A percentile compares a stretch with the other conserved stretches of the same genome.
Evolutionary conservation across 2,797 vertebrate genomes (phyloP).

Genomic region (Avahi laniger): DNA sequence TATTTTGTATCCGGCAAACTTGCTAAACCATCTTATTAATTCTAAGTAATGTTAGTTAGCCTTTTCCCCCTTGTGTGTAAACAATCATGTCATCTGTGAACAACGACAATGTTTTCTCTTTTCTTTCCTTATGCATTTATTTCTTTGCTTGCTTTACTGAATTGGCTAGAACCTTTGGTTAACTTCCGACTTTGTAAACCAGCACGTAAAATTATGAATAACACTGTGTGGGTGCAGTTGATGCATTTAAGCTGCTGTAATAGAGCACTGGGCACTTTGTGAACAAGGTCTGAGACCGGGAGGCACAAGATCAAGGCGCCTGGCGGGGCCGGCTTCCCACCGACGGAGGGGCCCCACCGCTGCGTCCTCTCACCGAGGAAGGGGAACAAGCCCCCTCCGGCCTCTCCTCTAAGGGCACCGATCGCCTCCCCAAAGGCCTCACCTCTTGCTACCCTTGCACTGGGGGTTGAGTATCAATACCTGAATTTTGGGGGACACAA

Average conservation of each 20-base stretch:
- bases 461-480: too few relatives aligned
- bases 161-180: background rate
- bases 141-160: background rate
- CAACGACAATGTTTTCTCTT: rapidly evolving
- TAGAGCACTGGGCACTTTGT: background rate
- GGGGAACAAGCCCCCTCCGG: background rate
- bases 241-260: background rate
- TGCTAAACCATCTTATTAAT: background rate
- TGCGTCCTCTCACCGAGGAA: too few relatives aligned
- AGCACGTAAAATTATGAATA: background rate
- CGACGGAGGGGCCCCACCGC: too few relatives aligned
- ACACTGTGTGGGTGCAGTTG: background rate
- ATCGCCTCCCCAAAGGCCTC: background rate
- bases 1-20: background rate
- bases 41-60: background rate
- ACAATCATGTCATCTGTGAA: background rate
- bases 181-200: background rate
- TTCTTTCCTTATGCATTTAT: background rate
- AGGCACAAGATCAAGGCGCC: background rate
- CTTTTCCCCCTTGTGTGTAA: background rate
- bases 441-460: background rate
- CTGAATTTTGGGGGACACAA: background rate
- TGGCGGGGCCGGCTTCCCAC: background rate
- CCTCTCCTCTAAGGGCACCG: background rate
- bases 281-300: background rate